Evolutionary conservation across 2,888 invertebrate species (phyloP).

Genomic region (Melieria crassipennis): DNA sequence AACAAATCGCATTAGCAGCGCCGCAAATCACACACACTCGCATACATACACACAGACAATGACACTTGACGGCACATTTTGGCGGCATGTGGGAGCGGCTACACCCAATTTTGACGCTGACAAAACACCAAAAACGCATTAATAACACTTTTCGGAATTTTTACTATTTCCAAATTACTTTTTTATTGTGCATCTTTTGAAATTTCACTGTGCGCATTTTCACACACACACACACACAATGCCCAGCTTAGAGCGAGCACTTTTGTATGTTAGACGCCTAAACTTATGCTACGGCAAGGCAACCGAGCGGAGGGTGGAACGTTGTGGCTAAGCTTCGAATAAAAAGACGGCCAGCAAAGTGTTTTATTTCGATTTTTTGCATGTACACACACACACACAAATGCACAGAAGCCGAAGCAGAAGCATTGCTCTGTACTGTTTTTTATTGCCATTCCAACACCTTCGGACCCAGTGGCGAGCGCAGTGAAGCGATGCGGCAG

Average conservation of each 20-base stretch:
- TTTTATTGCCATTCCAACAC: constrained; percentile 58
- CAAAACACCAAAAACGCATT: constrained; percentile 9
- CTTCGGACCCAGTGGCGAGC: constrained; percentile 37
- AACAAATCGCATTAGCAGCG: constrained; percentile 38
- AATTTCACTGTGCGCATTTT: constrained; percentile 1
- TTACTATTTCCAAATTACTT: constrained; percentile 34
- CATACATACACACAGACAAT: constrained; percentile 1
- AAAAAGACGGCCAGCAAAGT: background rate
- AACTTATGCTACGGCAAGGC: constrained; percentile 19
- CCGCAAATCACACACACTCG: constrained; percentile 23
- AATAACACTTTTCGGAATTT: constrained; percentile 25
- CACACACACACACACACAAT: too few species aligned
- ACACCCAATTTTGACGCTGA: background rate
- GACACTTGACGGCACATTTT: background rate
- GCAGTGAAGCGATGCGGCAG: background rate
- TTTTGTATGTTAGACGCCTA: background rate
- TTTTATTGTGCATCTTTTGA: constrained; percentile 21
- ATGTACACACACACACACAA: background rate
- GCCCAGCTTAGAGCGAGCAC: too few species aligned
- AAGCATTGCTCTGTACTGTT: background rate
- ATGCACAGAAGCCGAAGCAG: background rate
- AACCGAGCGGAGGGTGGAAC: background rate
- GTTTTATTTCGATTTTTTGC: constrained; percentile 3
- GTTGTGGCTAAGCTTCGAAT: background rate
- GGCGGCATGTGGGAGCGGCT: background rate